Conservation (phyloP, 2,113 vertebrate genomes). For the Phoenicopterus ruber region DNA sequence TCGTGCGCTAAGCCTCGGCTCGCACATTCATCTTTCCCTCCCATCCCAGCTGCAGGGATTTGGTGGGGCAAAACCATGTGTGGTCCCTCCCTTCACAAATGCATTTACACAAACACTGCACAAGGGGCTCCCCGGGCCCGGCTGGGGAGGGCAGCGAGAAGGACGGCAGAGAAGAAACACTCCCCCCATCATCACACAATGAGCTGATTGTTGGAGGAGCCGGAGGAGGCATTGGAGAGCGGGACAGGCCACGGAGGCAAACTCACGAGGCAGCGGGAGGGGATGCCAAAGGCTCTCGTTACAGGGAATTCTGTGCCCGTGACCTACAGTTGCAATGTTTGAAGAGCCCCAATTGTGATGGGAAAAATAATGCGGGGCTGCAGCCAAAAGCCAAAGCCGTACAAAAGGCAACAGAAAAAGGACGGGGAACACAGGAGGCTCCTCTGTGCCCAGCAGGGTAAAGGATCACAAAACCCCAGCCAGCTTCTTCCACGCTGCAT, state of each 20-base stretch:
- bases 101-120: slow-evolving; percentile 18
- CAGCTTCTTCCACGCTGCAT: not conserved
- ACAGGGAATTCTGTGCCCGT: slow-evolving; percentile 20
- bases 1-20: not conserved
- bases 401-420: not conserved
- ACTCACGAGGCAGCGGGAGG: not conserved
- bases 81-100: not conserved
- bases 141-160: not conserved
- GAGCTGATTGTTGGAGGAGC: slow-evolving; percentile 59
- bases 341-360: slow-evolving; percentile 36
- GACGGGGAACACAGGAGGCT: not conserved
- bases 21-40: slow-evolving; percentile 37
- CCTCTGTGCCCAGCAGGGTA: not conserved
- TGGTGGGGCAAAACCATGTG: slow-evolving; percentile 18
- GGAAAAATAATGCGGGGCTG: slow-evolving; percentile 29
- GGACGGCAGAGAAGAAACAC: not conserved
- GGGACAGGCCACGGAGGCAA: slow-evolving; percentile 38
- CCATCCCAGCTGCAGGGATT: slow-evolving; percentile 49
- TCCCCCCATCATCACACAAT: slow-evolving; percentile 61
- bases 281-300: slow-evolving; percentile 39
- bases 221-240: slow-evolving; percentile 2
- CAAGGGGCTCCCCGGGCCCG: slow-evolving; percentile 1
- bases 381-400: slow-evolving; percentile 29
- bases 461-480: not conserved
- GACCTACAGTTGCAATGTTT: slow-evolving; percentile 54